Base-by-base conservation (phyloP, 2,797 vertebrate genomes). In the Hydrocynus forskahlii region DNA sequence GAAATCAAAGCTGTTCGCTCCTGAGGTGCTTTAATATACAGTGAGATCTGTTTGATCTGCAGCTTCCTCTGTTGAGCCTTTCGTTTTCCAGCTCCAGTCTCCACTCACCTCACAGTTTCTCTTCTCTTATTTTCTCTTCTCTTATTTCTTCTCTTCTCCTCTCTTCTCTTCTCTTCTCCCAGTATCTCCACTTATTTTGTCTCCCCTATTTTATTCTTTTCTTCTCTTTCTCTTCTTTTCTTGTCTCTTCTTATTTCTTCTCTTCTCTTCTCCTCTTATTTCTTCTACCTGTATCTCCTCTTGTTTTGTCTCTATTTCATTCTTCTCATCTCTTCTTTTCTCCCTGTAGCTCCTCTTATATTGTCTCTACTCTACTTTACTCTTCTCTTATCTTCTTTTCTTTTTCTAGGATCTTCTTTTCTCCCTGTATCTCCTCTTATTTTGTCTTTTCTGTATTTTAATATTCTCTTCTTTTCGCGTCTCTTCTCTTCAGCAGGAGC, bases 51-150 rank as follows among this genome's bases (percentile, higher is more conserved):
- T 76, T 76, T 71, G 74, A 77, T 77, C 67, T 66, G 13, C 80
- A 69, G 52, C 67, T 77, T 72, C 70, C 40, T 63, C 50, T 63
- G 70, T 69, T 62, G 77, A 82, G 43, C 14, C 23, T 45, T 78
- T 83, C 79, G 76, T 86, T 85, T 76, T 78, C 77, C 59, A 25
- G 21, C 82, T 48, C 77, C 74, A 78, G 80, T 84, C 75, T 68
- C 77, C 17, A 29, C 70, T 19, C 7, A 2, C 6, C 69, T 35
- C 50, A 35, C 6, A 35, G 35, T 35, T 35, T 35, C 38, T 67
- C 2, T 14, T 67, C 35, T 40, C 5, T 8, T 67, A 2, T 67
- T 19, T 12, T 67, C 29, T 17, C 17, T 19, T 67, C 63, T 66
- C 12, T 17, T 66, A 29, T 23, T 38, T 40, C 29, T 25, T 67